phyloP scores from a whole-genome alignment of 2,113 vertebrate species.

The Xerus inauris region DNA sequence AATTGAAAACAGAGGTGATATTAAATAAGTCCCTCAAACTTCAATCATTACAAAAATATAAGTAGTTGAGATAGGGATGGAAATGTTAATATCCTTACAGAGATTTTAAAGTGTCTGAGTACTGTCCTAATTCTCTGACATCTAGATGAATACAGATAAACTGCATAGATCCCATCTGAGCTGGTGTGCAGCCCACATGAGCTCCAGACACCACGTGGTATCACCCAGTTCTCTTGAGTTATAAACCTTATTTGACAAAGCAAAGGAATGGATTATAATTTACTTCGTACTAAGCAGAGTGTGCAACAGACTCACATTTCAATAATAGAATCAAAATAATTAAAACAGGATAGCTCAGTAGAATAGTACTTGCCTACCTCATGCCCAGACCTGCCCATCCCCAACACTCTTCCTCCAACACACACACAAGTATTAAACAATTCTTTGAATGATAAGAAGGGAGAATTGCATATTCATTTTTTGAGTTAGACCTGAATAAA shows the following conservation, averaged over 20 bases:
- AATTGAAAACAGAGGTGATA: background rate
- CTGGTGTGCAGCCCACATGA: background rate
- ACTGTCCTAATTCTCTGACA: background rate
- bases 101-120: background rate
- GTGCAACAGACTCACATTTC: background rate
- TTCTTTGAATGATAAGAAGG: background rate
- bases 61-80: background rate
- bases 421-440: background rate
- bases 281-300: background rate
- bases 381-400: background rate
- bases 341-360: background rate
- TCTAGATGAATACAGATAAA: background rate
- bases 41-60: background rate
- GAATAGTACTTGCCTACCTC: background rate
- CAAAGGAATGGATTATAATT: background rate
- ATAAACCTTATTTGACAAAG: background rate
- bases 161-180: background rate
- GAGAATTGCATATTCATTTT: background rate
- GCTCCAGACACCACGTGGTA: background rate
- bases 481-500: background rate
- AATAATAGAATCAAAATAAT: background rate
- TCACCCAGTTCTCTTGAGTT: background rate
- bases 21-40: background rate
- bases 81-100: background rate
- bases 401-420: background rate